Evolutionary conservation across 1,140 invertebrate species (phyloP).

Genomic region (Lineus longissimus): DNA sequence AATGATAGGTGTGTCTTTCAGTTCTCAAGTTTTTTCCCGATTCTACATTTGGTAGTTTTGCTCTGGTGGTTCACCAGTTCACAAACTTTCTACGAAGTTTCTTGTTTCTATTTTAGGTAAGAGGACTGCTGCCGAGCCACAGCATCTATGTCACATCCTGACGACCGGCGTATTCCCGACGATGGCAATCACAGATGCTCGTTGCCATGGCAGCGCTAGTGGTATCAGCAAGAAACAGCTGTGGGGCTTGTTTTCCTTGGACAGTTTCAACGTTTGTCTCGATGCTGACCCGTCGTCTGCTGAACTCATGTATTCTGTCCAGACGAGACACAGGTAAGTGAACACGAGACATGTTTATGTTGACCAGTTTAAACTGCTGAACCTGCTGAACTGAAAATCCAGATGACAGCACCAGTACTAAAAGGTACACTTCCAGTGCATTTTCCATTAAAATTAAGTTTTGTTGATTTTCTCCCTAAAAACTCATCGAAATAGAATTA

Average conservation of each 20-base stretch:
- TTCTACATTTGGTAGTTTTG: too few relatives aligned
- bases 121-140: slow-evolving; percentile 30
- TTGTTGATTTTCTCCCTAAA: too few relatives aligned
- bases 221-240: slow-evolving; percentile 52
- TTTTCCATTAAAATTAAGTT: too few relatives aligned
- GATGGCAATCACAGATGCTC: slow-evolving; percentile 47
- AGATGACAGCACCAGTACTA: too few relatives aligned
- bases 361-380: neutral
- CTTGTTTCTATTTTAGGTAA: neutral
- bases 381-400: too few relatives aligned
- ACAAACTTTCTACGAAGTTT: neutral
- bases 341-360: neutral
- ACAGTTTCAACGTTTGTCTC: slow-evolving; percentile 49
- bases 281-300: slow-evolving; percentile 47
- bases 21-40: too few relatives aligned
- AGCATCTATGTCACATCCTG: slow-evolving; percentile 46
- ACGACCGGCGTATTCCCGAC: slow-evolving; percentile 50
- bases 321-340: slow-evolving; percentile 41
- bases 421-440: too few relatives aligned
- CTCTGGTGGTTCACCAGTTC: too few relatives aligned
- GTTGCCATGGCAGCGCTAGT: slow-evolving; percentile 43
- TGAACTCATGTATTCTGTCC: slow-evolving; percentile 47
- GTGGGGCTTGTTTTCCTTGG: slow-evolving; percentile 48
- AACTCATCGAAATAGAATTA: too few relatives aligned
- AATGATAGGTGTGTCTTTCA: neutral